These are phyloP conservation scores for Lichenostomus cassidix DNA, from an alignment of 2,113 vertebrate species.

Conservation along the genomic window DNA sequence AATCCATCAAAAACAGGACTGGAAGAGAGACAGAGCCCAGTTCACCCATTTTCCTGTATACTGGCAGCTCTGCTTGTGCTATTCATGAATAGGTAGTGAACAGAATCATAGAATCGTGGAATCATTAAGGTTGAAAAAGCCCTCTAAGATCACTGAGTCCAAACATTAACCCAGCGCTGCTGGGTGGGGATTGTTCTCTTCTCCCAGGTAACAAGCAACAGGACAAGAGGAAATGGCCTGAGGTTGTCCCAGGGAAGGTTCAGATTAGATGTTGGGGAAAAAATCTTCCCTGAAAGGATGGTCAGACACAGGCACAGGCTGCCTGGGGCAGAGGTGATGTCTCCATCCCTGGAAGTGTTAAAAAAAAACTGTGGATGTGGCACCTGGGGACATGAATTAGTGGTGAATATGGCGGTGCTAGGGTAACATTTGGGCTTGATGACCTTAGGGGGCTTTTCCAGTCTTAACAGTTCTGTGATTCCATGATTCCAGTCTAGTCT, in stretches of 20 bases:
- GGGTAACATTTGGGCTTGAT: not conserved
- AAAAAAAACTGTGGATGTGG: not conserved
- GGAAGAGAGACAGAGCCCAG: not conserved
- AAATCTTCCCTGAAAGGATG: not conserved
- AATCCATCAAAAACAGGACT: not conserved
- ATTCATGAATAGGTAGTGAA: not conserved
- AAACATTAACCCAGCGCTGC: not conserved
- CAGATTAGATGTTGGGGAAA: not conserved
- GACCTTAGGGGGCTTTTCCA: not conserved
- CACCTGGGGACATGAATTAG: not conserved
- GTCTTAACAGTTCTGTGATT: not conserved
- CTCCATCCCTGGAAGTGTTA: not conserved
- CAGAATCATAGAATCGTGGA: not conserved
- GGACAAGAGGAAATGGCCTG: not conserved
- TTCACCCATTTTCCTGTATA: too few species aligned
- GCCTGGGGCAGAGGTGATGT: not conserved
- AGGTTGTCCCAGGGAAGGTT: rapidly evolving
- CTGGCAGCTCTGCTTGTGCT: not conserved
- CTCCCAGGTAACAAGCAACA: not conserved
- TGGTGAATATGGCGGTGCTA: not conserved
- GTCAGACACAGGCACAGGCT: not conserved
- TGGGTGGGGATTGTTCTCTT: not conserved
- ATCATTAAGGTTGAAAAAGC: not conserved
- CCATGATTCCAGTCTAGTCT: not conserved
- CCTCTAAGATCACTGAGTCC: not conserved